Conservation (phyloP, 2,797 vertebrate genomes). For the Bradypodion pumilum region DNA sequence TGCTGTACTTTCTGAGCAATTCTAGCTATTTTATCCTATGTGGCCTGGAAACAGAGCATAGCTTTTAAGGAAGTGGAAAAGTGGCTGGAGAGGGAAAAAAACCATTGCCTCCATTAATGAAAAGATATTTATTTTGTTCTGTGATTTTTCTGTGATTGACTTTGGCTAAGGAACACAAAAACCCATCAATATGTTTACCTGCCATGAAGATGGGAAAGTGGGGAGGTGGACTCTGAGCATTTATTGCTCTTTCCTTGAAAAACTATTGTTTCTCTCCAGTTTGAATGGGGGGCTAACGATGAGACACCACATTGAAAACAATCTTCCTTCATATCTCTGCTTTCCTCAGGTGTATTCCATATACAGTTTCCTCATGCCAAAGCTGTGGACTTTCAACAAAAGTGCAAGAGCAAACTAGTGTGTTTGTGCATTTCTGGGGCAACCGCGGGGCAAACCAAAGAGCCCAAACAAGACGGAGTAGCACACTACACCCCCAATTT, state of each 20-base stretch:
- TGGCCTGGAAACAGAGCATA: not conserved
- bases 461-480: too few species aligned
- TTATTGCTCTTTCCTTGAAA: not conserved
- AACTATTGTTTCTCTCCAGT: not conserved
- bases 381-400: too few species aligned
- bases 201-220: not conserved
- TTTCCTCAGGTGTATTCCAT: not conserved
- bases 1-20: slow-evolving; percentile 14
- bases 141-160: not conserved
- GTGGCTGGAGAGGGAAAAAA: not conserved
- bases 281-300: not conserved
- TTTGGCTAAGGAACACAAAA: not conserved
- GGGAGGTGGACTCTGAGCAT: not conserved
- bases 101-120: not conserved
- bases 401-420: too few species aligned
- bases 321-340: not conserved
- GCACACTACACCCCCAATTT: too few species aligned
- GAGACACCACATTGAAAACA: not conserved
- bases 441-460: too few species aligned
- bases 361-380: not conserved
- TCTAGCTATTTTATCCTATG: fast-evolving
- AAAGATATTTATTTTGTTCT: not conserved
- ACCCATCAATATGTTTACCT: not conserved
- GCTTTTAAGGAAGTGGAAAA: not conserved
- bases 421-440: too few species aligned